A percentile compares a stretch with the other conserved stretches of the same genome.
phyloP scores from a whole-genome alignment of 1,140 invertebrate species.

The Chelonus insularis region DNA sequence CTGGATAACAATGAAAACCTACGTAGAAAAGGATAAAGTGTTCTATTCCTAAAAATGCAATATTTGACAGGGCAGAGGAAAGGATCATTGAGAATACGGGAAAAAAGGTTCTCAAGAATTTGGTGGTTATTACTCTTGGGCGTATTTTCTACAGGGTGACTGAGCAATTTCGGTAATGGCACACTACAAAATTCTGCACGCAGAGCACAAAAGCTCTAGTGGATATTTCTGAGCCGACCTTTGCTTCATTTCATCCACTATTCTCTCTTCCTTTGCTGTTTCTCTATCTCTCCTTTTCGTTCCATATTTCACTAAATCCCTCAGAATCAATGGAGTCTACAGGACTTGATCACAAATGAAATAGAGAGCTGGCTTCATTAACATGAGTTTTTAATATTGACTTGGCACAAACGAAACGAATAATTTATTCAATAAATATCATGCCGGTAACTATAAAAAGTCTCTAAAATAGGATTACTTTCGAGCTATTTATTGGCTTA shows the following conservation, averaged over 20 bases:
- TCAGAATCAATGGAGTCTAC: not conserved
- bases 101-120: no score
- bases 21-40: no score
- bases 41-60: no score
- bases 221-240: not conserved
- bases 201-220: constrained; percentile 2
- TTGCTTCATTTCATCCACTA: not conserved
- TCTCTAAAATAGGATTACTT: no score
- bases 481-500: no score
- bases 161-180: constrained; percentile 13
- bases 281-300: not conserved
- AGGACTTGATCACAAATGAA: constrained; percentile 1
- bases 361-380: not conserved
- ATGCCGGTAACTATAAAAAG: no score
- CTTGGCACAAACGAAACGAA: not conserved
- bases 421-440: no score
- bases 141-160: not conserved
- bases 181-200: not conserved
- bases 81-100: no score
- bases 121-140: not conserved
- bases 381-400: not conserved
- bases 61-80: no score
- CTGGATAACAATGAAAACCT: no score
- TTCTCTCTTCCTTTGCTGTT: not conserved
- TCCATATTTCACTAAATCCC: not conserved